Percentiles rank a stretch among this genome's conserved stretches.
phyloP scores from a whole-genome alignment of 2,113 vertebrate species.

The Daphoenositta chrysoptera region DNA sequence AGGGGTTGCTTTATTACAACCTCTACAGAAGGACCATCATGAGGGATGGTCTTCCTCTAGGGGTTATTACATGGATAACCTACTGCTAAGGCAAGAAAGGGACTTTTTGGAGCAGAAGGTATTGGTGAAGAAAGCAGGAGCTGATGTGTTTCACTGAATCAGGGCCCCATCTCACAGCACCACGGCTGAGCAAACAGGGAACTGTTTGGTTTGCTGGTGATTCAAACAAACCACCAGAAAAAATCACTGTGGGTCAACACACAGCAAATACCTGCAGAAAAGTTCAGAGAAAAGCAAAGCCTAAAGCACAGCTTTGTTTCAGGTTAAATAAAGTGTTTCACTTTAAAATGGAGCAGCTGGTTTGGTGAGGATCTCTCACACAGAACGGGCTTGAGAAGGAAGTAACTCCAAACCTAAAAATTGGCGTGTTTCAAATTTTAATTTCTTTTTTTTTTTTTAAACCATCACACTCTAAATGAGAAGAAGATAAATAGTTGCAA shows the following conservation, averaged over 20 bases:
- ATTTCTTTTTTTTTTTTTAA: neutral
- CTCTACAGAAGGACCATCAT: neutral
- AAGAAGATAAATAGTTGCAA: neutral
- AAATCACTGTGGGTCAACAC: neutral
- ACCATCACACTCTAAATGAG: neutral
- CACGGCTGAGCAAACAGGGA: constrained; percentile 34
- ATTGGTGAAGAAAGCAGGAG: neutral
- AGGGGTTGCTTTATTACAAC: neutral
- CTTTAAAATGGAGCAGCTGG: neutral
- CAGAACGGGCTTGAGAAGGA: neutral
- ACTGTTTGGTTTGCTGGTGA: constrained; percentile 25
- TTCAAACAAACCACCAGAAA: constrained; percentile 18
- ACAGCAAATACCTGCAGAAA: constrained; percentile 13
- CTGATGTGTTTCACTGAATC: neutral
- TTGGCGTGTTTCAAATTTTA: neutral
- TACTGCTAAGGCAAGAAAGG: neutral
- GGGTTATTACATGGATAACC: neutral
- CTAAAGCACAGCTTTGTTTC: neutral
- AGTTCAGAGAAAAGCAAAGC: neutral
- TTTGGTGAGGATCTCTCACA: neutral
- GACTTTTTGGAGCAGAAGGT: neutral
- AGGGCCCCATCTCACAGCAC: neutral
- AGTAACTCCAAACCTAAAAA: neutral
- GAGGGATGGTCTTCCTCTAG: neutral
- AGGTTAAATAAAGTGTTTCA: constrained; percentile 13